Conservation (phyloP, 2,888 invertebrate genomes). For the Torymus texanus region DNA sequence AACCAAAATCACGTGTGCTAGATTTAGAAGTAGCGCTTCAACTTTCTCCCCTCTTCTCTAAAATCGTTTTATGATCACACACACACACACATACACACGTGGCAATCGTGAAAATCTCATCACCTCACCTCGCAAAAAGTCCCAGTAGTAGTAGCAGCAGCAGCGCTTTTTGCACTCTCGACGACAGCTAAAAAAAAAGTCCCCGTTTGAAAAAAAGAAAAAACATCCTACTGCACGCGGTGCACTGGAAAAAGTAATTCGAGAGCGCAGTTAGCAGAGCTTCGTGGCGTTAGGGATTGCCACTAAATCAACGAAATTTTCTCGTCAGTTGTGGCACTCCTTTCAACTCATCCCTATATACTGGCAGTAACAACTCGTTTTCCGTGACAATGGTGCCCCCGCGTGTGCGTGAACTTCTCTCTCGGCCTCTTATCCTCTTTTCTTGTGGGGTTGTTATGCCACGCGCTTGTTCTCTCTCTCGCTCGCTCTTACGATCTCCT, state of each 20-base stretch:
- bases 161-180: too few relatives aligned
- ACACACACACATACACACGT: neutral
- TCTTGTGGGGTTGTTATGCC: constrained; percentile 2
- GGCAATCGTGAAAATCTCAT: constrained; percentile 48
- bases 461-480: neutral
- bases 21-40: neutral
- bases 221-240: neutral
- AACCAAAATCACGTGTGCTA: constrained; percentile 8
- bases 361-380: constrained; percentile 57
- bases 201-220: too few relatives aligned
- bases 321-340: constrained; percentile 37
- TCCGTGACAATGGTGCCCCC: constrained; percentile 56
- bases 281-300: constrained; percentile 40
- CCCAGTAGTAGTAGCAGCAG: too few relatives aligned
- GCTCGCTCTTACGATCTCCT: neutral
- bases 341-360: too few relatives aligned
- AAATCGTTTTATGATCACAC: constrained; percentile 39
- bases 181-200: too few relatives aligned
- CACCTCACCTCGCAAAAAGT: constrained; percentile 5
- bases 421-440: constrained; percentile 13
- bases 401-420: constrained; percentile 35
- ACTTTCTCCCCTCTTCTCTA: neutral
- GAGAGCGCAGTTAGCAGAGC: constrained; percentile 18
- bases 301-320: constrained; percentile 53
- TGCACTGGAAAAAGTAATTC: constrained; percentile 40